Base-by-base conservation (phyloP, 1,140 invertebrate species). In the Bombus cullumanus region DNA sequence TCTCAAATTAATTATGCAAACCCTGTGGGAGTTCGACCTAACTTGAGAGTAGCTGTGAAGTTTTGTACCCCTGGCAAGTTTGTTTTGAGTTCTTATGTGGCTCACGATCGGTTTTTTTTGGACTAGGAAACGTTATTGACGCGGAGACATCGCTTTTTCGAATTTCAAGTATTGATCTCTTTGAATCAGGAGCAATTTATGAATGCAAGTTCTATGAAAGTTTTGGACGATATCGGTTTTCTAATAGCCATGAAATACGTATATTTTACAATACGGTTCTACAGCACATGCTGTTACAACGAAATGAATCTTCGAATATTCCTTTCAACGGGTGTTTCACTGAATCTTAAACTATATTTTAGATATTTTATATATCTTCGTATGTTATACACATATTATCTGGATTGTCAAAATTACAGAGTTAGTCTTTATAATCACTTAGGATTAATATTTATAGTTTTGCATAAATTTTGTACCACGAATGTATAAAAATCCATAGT, bases 1-100 rank as follows among this genome's bases (percentile, higher is more conserved):
- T 84, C 43, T 47, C 77, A 87, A 89, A 90, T 89, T 90, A 68
- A 89, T 90, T 90, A 90, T 90, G 85, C 88, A 90, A 74, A 53
- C 74, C 75, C 59, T n/a, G 41, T 57, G 57, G 81, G 68, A 77
- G 34, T 39, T 69, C 53, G 81, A 74, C 34, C 15, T 47, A 64
- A 73, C 47, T 57, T 18, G 87, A 88, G 57, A 88, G 57, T 69
- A 68, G 69, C 43, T 34, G 43, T 57, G 31, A 59, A 64, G 71
- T 86, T 89, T 88, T 68, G 71, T 83, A 86, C 57, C 79, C 86
- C 69, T 47, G 31, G 31, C 25, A 53, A 89, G 68, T 89, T 85
- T 82, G 73, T 86, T 85, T 82, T 57, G 75, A 86, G 47, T 82
- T 85, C 77, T 43, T 57, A 75, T 69, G 62, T 64, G 71, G 64